phyloP scores from a whole-genome alignment of 2,113 vertebrate genomes.

The Thermophis baileyi region DNA sequence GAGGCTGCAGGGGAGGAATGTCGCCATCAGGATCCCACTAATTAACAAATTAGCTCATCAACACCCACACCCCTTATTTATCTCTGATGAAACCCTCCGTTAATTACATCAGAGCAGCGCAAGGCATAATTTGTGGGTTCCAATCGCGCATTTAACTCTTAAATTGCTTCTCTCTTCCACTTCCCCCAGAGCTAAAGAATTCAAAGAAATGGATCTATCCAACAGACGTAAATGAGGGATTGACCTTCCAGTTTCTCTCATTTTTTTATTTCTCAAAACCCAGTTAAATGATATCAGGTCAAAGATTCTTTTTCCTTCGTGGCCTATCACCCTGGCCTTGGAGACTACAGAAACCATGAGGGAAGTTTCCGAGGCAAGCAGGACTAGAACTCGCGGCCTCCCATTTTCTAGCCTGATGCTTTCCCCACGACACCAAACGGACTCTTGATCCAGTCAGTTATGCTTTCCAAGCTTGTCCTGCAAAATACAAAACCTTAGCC shows the following conservation, averaged over 20 bases:
- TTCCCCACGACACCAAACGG: not conserved
- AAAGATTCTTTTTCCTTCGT: not conserved
- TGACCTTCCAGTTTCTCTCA: accelerated
- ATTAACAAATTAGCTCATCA: conserved; percentile 57
- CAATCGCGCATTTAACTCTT: not conserved
- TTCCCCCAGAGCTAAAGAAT: not conserved
- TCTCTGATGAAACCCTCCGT: conserved; percentile 39
- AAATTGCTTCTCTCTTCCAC: not conserved
- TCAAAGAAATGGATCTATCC: not conserved
- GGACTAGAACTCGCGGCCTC: not conserved
- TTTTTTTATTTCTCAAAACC: not conserved
- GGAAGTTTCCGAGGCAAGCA: not conserved
- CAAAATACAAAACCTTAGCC: not conserved
- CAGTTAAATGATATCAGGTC: not conserved
- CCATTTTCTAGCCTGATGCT: not conserved
- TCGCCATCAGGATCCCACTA: conserved; percentile 38
- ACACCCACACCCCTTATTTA: conserved; percentile 40
- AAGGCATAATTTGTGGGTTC: conserved; percentile 29
- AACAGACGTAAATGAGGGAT: too few species aligned
- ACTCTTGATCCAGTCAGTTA: not conserved
- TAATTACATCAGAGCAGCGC: conserved; percentile 35
- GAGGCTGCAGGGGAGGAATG: conserved; percentile 38
- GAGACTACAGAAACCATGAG: not conserved
- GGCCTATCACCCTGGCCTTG: too few species aligned
- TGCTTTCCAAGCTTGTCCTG: not conserved